Evolutionary conservation across 2,888 invertebrate species (phyloP), one percentile per base, ranked within the genome.

Genomic region (Cartodere bifasciata): DNA sequence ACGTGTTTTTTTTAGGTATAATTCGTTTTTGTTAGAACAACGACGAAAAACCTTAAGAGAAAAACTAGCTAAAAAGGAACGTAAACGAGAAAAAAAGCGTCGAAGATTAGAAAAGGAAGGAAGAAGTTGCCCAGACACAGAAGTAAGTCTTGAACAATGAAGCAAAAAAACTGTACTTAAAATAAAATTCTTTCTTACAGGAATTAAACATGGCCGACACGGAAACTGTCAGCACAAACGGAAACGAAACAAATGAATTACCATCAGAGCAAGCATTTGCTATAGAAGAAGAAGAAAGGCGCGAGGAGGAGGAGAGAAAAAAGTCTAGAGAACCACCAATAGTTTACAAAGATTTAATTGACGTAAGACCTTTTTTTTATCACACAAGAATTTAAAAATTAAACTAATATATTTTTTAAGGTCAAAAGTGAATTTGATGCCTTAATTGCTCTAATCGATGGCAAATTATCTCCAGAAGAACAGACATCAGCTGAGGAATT

Each of bases 311-410:
- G 55, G 76, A 73, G 52, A 70, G 72, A 47, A 77, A 75, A 58
- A 72, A 74, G 46, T 67, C 66, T 36, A 66, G 78, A 31, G 82
- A 85, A 53, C 86, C 86, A 28, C 84, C 87, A 23, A 75, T 87
- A 47, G 75, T 85, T 21, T 86, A 72, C 60, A 72, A 68, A 45
- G 79, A 79, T 51, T 42, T 55, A 9, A 62, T 82, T 42, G 78
- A 84, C 53, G 79, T 81, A 54, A 71, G 70, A 5, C 24, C 5
- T 6, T 11, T 11, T 23, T 23, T 23, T 11, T 10, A 23, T 9
- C 5, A 23, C 24, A 7, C 6, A n/a, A 23, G 6, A 23, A 11
- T 23, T 6, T 7, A n/a, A 23, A 23, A 23, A 11, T 17, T 5
- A 15, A 15, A 15, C 15, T 13, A 9, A 4, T 2, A 32, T 10